Base-by-base conservation (phyloP, 2,797 vertebrate species). In the Glyptemys insculpta region DNA sequence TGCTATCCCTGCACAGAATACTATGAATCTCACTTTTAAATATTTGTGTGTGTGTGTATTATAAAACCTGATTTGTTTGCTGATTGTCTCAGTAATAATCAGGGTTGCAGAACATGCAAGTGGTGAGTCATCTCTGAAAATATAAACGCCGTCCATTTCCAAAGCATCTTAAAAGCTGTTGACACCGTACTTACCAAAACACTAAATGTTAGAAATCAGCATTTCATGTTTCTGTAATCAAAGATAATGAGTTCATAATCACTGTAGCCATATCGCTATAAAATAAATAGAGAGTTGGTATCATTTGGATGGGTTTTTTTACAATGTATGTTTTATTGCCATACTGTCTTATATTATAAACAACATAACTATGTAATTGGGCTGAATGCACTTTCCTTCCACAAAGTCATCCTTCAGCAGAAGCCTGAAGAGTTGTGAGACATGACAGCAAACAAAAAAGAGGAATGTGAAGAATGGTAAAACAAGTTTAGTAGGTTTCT, bases 401-500 rank as follows among this genome's bases (percentile, higher is more conserved):
- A 78, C 5, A 78, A 52, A 78, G 62, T 59, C 56, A 57, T 2
- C 1, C 52, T 76, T 54, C 56, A 83, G 8, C 1, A 79, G 27
- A 37, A 1, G 52, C 10, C 2, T 81, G 44, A 53, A 62, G 27
- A 88, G 88, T 85, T 59, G 25, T 82, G 53, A 87, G 87, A n/a
- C 12, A 50, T 2, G 7, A 88, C 47, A 88, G 2, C 3, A 79
- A 18, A 18, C 34, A 34, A 25, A 21, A 94, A 88, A 19, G 9
- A 52, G 29, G 84, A 72, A 57, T 3, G 2, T 1, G 10, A 57
- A 56, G 47, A 59, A 1, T 31, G 59, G 68, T 74, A 91, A 79
- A 44, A 0, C 1, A 19, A 3, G 0, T 82, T 84, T 14, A 41
- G 12, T 62, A 9, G 0, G 2, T 74, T 81, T 83, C n/a, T 44